phyloP scores from a whole-genome alignment of 2,888 invertebrate genomes.

The Cephus nigrinus region DNA sequence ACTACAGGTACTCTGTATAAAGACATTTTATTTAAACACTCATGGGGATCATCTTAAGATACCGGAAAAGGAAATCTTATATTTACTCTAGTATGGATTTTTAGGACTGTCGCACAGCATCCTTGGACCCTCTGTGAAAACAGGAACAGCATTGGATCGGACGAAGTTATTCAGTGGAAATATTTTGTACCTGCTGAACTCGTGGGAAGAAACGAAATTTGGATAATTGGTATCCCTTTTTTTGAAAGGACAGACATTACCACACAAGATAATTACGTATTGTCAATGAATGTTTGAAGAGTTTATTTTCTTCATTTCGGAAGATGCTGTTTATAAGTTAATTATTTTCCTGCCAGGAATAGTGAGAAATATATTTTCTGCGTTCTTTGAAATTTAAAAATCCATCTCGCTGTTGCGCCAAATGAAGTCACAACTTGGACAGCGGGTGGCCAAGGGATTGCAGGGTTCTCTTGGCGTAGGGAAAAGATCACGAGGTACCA shows the following conservation, averaged over 20 bases:
- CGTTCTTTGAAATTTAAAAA: neutral
- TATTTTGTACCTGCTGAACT: neutral
- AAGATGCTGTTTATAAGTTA: neutral
- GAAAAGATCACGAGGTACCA: constrained; percentile 55
- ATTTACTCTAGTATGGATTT: neutral
- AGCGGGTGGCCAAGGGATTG: constrained; percentile 61
- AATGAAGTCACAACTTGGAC: constrained; percentile 64
- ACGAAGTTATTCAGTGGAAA: neutral
- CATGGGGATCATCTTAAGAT: neutral
- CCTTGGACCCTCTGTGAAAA: neutral
- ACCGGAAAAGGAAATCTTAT: neutral
- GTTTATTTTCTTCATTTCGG: neutral
- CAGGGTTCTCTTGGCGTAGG: constrained; percentile 24
- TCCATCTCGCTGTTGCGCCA: constrained; percentile 40
- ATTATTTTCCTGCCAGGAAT: neutral
- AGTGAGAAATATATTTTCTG: neutral
- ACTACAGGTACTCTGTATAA: neutral
- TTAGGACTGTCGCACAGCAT: neutral
- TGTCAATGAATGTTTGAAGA: neutral
- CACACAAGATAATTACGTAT: neutral
- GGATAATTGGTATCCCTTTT: neutral
- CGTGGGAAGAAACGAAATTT: neutral
- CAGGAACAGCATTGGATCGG: neutral
- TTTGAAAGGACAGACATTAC: neutral
- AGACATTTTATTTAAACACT: neutral